These are phyloP conservation scores for Leucoraja ocellata DNA, from an alignment of 2,797 vertebrate genomes.

Conservation along the genomic window DNA sequence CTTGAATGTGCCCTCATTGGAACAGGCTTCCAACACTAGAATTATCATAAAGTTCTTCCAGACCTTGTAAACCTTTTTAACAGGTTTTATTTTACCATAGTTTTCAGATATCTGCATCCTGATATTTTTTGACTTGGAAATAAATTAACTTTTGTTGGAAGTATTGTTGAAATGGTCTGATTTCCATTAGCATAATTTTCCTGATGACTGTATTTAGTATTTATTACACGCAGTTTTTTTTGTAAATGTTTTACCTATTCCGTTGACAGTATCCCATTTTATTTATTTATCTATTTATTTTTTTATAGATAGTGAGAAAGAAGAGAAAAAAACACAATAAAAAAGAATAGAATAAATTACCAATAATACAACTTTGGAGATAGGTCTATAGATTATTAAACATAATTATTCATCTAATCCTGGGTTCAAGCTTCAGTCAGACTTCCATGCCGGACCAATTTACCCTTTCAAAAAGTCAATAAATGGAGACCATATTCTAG, in stretches of 20 bases:
- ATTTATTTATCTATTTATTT: too few relatives aligned
- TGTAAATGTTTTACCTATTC: not conserved
- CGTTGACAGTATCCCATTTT: not conserved
- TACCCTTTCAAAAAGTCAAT: too few relatives aligned
- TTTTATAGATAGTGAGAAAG: too few relatives aligned
- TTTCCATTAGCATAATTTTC: not conserved
- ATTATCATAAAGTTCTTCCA: not conserved
- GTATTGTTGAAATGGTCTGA: not conserved
- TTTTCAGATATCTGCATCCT: not conserved
- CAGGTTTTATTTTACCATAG: not conserved
- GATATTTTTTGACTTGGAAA: not conserved
- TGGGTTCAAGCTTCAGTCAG: too few relatives aligned
- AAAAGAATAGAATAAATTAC: too few relatives aligned
- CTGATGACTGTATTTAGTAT: not conserved
- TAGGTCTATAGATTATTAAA: too few relatives aligned
- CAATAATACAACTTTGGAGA: too few relatives aligned
- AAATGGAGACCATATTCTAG: too few relatives aligned
- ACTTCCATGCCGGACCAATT: too few relatives aligned
- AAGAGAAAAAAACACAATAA: too few relatives aligned
- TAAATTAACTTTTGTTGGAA: not conserved
- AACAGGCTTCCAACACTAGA: not conserved
- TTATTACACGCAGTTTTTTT: not conserved
- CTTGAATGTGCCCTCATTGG: not conserved
- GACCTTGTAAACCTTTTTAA: not conserved
- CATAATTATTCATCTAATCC: too few relatives aligned